Conservation (phyloP, 2,113 vertebrate species). For the Salvelinus sp. region DNA sequence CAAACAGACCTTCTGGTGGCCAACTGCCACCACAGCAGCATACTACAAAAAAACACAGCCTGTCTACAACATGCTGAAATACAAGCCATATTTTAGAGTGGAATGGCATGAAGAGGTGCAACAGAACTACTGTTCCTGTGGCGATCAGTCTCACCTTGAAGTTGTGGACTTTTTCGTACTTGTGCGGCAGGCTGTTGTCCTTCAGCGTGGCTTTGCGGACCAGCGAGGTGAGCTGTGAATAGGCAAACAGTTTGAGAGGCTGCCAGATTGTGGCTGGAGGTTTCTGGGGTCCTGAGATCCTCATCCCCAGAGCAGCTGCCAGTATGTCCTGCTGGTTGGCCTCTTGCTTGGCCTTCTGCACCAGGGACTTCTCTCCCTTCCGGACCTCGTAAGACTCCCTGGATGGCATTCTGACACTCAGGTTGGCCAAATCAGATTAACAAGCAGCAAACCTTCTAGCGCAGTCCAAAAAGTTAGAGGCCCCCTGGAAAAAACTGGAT, state of each 20-base stretch:
- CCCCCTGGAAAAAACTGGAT: constrained; percentile 15
- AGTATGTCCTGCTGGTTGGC: constrained; percentile 88
- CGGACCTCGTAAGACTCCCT: constrained; percentile 83
- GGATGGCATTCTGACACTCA: constrained; percentile 83
- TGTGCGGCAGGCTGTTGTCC: constrained; percentile 91
- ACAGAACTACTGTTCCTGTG: constrained; percentile 49
- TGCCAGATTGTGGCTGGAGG: constrained; percentile 84
- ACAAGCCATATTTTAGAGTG: constrained; percentile 6
- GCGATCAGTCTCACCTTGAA: constrained; percentile 95
- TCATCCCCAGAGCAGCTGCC: constrained; percentile 91
- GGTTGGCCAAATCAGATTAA: constrained; percentile 22
- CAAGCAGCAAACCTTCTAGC: constrained; percentile 10
- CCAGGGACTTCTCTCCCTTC: constrained; percentile 76
- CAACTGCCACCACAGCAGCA: background rate
- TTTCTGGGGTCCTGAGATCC: constrained; percentile 87
- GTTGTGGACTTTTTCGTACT: constrained; percentile 99
- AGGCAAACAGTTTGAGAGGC: constrained; percentile 98
- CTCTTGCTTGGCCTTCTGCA: constrained; percentile 84
- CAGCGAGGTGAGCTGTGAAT: constrained; percentile 98
- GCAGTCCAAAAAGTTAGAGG: constrained; percentile 26
- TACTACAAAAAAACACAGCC: constrained; percentile 18
- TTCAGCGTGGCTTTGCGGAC: constrained; percentile 96
- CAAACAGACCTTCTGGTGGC: background rate
- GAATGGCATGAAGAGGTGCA: no score
- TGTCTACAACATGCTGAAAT: constrained; percentile 52